Conservation (phyloP, 2,113 vertebrate species). For the Eira barbara region DNA sequence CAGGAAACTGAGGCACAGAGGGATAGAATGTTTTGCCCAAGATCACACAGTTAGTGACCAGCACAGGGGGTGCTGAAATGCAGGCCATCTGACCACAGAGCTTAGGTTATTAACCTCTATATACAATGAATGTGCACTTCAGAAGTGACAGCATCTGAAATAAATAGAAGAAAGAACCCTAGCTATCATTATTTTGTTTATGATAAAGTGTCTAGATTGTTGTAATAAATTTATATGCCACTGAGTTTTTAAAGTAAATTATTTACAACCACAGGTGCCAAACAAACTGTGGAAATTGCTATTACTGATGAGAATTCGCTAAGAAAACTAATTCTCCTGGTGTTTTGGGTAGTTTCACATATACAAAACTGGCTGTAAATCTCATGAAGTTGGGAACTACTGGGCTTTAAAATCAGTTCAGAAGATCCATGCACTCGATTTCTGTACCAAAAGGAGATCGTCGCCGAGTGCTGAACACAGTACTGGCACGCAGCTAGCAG, state of each 20-base stretch:
- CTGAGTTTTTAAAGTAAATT: conserved; percentile 51
- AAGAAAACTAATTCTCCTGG: conserved; percentile 44
- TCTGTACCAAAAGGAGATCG: not conserved
- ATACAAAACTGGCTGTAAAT: not conserved
- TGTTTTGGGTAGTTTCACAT: conserved; percentile 18
- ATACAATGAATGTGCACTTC: not conserved
- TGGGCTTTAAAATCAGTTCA: not conserved
- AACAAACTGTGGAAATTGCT: conserved; percentile 30
- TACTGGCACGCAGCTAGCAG: not conserved
- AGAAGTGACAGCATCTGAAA: not conserved
- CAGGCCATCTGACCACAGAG: not conserved
- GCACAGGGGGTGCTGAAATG: not conserved
- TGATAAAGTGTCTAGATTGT: conserved; percentile 20
- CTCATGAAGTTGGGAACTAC: not conserved
- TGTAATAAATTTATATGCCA: not conserved
- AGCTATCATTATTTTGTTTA: not conserved
- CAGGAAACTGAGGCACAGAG: not conserved
- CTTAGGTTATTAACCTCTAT: not conserved
- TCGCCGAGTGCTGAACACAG: not conserved
- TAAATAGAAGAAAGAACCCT: not conserved
- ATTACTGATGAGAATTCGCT: not conserved
- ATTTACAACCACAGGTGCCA: conserved; percentile 38
- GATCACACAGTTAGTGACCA: not conserved
- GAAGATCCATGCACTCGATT: not conserved
- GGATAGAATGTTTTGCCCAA: not conserved